phyloP scores from a whole-genome alignment of 2,797 vertebrate species.

The Psittacula echo region DNA sequence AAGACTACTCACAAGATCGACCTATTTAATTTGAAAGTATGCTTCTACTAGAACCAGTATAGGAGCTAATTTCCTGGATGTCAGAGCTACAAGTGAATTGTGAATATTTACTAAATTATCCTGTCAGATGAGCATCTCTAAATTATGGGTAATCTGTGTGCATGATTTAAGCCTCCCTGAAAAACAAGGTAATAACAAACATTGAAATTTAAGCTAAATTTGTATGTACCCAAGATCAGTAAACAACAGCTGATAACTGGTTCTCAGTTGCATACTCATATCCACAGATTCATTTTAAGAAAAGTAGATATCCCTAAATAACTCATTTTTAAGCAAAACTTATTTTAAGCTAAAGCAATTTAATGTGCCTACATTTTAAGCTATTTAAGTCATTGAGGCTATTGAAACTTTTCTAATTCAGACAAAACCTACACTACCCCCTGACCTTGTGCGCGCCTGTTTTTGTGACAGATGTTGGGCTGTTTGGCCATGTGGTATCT shows the following conservation, averaged over 20 bases:
- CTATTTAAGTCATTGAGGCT: not conserved
- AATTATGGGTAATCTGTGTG: not conserved
- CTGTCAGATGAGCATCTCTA: not conserved
- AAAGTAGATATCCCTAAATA: not conserved
- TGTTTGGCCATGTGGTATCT: not conserved
- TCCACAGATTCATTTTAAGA: not conserved
- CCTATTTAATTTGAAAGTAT: not conserved
- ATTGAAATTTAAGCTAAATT: not conserved
- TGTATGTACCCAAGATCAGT: not conserved
- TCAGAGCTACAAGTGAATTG: not conserved
- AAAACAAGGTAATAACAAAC: not conserved
- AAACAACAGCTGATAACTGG: not conserved
- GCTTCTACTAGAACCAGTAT: not conserved
- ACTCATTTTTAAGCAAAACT: not conserved
- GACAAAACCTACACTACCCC: not conserved
- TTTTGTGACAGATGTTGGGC: not conserved
- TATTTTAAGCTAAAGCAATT: not conserved
- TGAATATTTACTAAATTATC: not conserved
- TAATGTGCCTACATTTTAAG: not conserved
- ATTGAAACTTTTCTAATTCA: not conserved
- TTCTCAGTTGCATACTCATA: not conserved
- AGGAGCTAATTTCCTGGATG: not conserved
- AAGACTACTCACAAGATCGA: not conserved
- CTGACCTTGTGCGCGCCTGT: not conserved
- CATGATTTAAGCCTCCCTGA: not conserved